A percentile compares a stretch with the other conserved stretches of the same genome.
These are phyloP conservation scores for Anser brachyrhynchus DNA, from an alignment of 2,113 vertebrate species.

Conservation along the genomic window DNA sequence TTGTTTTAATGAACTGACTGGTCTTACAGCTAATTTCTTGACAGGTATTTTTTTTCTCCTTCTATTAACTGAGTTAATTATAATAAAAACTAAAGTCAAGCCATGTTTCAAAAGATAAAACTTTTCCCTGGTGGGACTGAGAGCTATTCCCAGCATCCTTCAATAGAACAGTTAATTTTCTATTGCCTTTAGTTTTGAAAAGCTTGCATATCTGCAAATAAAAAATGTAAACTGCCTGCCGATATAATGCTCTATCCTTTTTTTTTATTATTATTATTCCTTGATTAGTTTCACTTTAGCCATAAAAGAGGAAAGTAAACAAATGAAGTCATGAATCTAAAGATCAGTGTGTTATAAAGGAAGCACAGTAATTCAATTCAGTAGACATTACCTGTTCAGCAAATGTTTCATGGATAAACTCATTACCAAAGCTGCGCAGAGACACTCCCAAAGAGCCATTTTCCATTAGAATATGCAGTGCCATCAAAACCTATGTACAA, in stretches of 20 bases:
- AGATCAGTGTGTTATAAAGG: constrained; percentile 52
- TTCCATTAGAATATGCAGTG: background rate
- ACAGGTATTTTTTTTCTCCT: background rate
- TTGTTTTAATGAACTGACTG: constrained; percentile 13
- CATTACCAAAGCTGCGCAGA: background rate
- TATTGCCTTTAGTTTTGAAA: constrained; percentile 31
- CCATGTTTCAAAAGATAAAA: constrained; percentile 47
- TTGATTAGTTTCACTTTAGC: constrained; percentile 65
- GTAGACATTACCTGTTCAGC: constrained; percentile 47
- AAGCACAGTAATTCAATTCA: constrained; percentile 64
- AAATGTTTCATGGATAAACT: constrained; percentile 54
- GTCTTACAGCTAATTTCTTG: constrained; percentile 1
- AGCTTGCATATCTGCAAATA: constrained; percentile 46
- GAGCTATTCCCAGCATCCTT: constrained; percentile 34
- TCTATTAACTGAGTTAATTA: constrained; percentile 37
- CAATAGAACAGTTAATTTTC: constrained; percentile 39
- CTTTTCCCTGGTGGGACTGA: constrained; percentile 3
- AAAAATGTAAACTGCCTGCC: constrained; percentile 35
- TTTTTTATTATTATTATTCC: constrained; percentile 1
- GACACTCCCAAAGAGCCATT: background rate
- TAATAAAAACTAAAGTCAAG: constrained; percentile 28
- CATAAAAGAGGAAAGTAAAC: constrained; percentile 61
- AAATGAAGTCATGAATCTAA: constrained; percentile 68
- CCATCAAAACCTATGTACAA: background rate
- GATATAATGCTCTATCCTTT: background rate